phyloP scores from a whole-genome alignment of 2,888 invertebrate genomes.

The Ectemnius cavifrons region DNA sequence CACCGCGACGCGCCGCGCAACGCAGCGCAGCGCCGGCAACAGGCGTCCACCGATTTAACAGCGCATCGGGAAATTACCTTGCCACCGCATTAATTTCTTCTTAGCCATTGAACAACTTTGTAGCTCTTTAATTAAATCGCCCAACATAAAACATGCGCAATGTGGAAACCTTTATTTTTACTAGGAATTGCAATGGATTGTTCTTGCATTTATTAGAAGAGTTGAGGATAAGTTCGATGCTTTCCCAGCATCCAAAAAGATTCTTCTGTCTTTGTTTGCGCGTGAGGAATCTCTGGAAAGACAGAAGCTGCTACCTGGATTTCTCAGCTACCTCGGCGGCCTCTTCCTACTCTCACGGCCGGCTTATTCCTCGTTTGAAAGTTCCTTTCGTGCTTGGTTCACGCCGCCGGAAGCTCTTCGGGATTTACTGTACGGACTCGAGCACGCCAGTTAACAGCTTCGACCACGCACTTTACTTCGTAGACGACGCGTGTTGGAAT shows the following conservation, averaged over 20 bases:
- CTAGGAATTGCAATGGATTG: no score
- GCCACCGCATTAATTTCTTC: slow-evolving; percentile 17
- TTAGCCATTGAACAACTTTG: background rate
- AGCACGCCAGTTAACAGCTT: slow-evolving; percentile 25
- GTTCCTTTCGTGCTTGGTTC: slow-evolving; percentile 44
- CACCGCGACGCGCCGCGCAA: background rate
- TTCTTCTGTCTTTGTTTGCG: slow-evolving; percentile 39
- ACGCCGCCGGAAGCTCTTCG: slow-evolving; percentile 37
- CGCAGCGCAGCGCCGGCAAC: slow-evolving; percentile 46
- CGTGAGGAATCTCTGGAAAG: slow-evolving; percentile 38
- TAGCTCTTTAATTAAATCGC: background rate
- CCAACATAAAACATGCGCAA: background rate
- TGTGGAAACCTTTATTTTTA: no score
- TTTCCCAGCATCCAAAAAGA: slow-evolving; percentile 12
- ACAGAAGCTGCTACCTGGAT: slow-evolving; percentile 42
- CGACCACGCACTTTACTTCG: slow-evolving; percentile 21
- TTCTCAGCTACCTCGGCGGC: slow-evolving; percentile 13
- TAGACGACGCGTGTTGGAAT: background rate
- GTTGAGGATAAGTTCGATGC: no score
- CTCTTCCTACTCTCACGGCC: slow-evolving; percentile 26
- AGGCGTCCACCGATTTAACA: slow-evolving; percentile 27
- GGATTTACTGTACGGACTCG: slow-evolving; percentile 46
- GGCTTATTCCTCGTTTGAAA: slow-evolving; percentile 45
- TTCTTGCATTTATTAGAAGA: no score
- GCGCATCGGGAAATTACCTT: slow-evolving; percentile 17